Conservation (phyloP, 2,113 vertebrate genomes). For the Hypocryptadius cinnamomeus region DNA sequence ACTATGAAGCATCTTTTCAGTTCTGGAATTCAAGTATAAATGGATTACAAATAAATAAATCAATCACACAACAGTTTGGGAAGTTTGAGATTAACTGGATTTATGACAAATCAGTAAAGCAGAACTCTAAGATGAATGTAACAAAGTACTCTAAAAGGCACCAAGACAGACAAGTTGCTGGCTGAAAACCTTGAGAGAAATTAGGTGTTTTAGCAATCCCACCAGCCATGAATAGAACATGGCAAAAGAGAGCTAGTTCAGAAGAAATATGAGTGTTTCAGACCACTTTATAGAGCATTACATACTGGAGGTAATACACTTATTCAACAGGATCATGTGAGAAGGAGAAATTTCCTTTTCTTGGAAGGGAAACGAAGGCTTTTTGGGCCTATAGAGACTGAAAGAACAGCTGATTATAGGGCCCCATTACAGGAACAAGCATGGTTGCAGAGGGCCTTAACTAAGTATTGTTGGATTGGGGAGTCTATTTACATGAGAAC, state of each 20-base stretch:
- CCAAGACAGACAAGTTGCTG: not conserved
- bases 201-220: not conserved
- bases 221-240: not conserved
- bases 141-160: not conserved
- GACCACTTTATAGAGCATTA: not conserved
- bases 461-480: not conserved
- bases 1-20: not conserved
- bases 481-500: not conserved
- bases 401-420: not conserved
- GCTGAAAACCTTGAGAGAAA: not conserved
- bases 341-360: not conserved
- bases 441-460: not conserved
- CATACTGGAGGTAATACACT: not conserved
- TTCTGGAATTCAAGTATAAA: not conserved
- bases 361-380: not conserved
- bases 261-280: not conserved
- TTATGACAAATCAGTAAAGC: not conserved
- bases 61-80: not conserved
- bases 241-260: not conserved
- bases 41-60: not conserved
- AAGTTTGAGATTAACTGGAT: not conserved
- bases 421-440: not conserved
- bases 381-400: not conserved
- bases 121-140: not conserved
- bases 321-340: not conserved